Evolutionary conservation across 2,113 vertebrate species (phyloP).

Genomic region (Labrus mixtus): DNA sequence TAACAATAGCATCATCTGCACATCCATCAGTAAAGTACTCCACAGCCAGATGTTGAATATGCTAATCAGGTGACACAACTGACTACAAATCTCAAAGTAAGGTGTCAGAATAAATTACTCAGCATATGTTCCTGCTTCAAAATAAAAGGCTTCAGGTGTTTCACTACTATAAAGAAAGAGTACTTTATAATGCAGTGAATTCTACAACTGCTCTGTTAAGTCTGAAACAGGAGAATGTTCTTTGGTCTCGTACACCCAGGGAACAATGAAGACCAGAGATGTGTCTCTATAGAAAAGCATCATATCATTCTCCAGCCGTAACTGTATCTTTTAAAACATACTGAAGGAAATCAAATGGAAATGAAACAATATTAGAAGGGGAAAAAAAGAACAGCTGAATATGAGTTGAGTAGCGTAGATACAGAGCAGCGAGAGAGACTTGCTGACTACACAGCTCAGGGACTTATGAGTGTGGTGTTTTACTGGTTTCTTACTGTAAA

Average conservation of each 20-base stretch:
- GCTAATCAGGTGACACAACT: neutral
- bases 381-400: constrained; percentile 30
- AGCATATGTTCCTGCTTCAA: neutral
- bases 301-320: neutral
- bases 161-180: neutral
- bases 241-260: neutral
- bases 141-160: constrained; percentile 1
- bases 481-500: constrained; percentile 6
- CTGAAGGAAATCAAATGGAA: neutral
- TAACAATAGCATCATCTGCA: neutral
- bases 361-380: neutral
- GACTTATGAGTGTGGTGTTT: neutral
- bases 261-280: neutral
- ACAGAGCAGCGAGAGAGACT: neutral
- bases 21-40: neutral
- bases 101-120: neutral
- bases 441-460: constrained; percentile 28
- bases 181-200: neutral
- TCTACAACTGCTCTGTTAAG: neutral
- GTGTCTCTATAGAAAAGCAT: neutral
- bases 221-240: neutral
- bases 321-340: constrained; percentile 1
- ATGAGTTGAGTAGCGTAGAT: neutral
- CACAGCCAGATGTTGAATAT: neutral
- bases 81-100: neutral